Conservation (phyloP, 2,888 invertebrate genomes). For the Pterostichus madidus region DNA sequence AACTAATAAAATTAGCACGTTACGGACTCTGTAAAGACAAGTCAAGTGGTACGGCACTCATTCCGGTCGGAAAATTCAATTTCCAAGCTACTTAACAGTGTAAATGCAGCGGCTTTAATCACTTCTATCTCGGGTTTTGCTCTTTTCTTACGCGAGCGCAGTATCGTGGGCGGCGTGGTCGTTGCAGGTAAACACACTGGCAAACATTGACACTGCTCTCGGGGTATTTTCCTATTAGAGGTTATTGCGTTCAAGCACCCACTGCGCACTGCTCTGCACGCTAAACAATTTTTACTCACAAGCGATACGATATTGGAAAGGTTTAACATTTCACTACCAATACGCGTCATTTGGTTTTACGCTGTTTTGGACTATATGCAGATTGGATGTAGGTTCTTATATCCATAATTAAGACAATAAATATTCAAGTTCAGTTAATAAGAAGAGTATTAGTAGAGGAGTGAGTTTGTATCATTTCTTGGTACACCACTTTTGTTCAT, state of each 20-base stretch:
- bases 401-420: no score
- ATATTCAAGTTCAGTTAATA: no score
- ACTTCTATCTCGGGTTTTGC: constrained; percentile 55
- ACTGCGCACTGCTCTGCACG: not conserved
- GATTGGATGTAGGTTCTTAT: no score
- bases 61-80: constrained; percentile 46
- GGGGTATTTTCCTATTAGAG: constrained; percentile 10
- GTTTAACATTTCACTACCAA: no score
- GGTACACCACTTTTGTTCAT: no score
- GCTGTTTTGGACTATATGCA: no score
- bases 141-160: constrained; percentile 16
- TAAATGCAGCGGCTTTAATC: constrained; percentile 53
- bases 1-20: constrained; percentile 45
- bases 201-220: constrained; percentile 57
- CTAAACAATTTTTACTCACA: not conserved
- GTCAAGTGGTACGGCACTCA: constrained; percentile 11
- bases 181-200: constrained; percentile 40
- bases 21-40: not conserved
- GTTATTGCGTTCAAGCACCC: constrained; percentile 38
- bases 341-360: no score
- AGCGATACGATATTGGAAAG: not conserved
- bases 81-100: constrained; percentile 55
- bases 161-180: not conserved
- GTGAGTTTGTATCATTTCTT: no score
- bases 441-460: no score